A percentile compares a stretch with the other conserved stretches of the same genome.
phyloP scores from a whole-genome alignment of 2,113 vertebrate genomes.

The Muntiacus reevesi region DNA sequence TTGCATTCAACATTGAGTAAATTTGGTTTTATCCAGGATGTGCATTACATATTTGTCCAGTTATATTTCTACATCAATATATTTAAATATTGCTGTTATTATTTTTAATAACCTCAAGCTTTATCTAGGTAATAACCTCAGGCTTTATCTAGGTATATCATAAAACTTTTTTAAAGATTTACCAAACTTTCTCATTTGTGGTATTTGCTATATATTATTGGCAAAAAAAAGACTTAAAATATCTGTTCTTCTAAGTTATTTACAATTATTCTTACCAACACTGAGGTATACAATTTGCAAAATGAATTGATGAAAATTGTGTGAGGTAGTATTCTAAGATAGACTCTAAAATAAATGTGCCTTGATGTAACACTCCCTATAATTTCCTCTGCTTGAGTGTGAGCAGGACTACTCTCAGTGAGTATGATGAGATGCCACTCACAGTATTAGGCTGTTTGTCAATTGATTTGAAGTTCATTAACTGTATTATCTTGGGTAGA shows the following conservation, averaged over 20 bases:
- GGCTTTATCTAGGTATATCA: not conserved
- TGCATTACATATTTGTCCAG: not conserved
- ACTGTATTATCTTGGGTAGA: not conserved
- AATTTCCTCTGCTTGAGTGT: not conserved
- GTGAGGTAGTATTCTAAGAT: not conserved
- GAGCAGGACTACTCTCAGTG: not conserved
- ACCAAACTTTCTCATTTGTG: not conserved
- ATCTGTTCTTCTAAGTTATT: not conserved
- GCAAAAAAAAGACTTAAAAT: not conserved
- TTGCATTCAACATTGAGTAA: not conserved
- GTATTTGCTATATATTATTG: not conserved
- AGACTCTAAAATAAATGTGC: not conserved
- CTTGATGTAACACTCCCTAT: not conserved
- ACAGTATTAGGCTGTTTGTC: not conserved
- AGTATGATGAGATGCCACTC: not conserved
- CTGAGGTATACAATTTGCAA: not conserved
- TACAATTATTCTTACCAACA: not conserved
- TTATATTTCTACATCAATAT: not conserved
- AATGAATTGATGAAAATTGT: not conserved
- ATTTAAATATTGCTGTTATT: not conserved
- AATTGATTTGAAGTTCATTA: not conserved
- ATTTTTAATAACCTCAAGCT: not conserved
- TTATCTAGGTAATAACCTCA: slow-evolving; percentile 2
- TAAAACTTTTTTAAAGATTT: not conserved
- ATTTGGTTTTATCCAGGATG: not conserved